These are phyloP conservation scores for Pituophis catenifer DNA, from an alignment of 2,113 vertebrate species.

Conservation along the genomic window DNA sequence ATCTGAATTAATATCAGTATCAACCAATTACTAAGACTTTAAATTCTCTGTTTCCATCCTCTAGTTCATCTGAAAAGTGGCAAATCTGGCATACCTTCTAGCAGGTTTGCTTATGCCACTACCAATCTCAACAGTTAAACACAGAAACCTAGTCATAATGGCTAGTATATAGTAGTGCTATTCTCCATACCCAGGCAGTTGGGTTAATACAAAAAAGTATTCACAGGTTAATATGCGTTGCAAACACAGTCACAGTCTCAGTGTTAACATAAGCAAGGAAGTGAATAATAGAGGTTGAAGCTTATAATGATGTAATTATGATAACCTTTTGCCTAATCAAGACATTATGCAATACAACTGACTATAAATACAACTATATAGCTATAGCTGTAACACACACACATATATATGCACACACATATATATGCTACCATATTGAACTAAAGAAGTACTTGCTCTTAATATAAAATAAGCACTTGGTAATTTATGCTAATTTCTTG, in stretches of 20 bases:
- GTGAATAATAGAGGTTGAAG: neutral
- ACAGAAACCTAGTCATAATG: neutral
- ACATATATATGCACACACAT: no score
- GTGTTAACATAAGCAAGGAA: neutral
- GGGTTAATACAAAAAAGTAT: neutral
- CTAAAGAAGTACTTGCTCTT: neutral
- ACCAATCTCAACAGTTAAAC: neutral
- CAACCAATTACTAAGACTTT: neutral
- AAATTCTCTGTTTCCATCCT: neutral
- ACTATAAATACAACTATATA: neutral
- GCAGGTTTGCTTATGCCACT: neutral
- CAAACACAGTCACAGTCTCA: neutral
- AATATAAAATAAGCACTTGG: neutral
- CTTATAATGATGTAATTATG: neutral
- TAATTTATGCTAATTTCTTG: slow-evolving; percentile 47
- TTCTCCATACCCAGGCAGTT: neutral
- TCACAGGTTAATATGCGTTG: neutral
- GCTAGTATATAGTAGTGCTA: neutral
- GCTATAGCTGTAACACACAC: no score
- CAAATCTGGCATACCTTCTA: neutral
- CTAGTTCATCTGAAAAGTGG: neutral
- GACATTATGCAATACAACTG: neutral
- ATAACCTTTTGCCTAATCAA: neutral
- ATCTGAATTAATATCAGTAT: neutral
- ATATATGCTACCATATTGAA: neutral